These are phyloP conservation scores for Ochropleura plecta DNA, from an alignment of 2,888 invertebrate genomes.

Conservation along the genomic window DNA sequence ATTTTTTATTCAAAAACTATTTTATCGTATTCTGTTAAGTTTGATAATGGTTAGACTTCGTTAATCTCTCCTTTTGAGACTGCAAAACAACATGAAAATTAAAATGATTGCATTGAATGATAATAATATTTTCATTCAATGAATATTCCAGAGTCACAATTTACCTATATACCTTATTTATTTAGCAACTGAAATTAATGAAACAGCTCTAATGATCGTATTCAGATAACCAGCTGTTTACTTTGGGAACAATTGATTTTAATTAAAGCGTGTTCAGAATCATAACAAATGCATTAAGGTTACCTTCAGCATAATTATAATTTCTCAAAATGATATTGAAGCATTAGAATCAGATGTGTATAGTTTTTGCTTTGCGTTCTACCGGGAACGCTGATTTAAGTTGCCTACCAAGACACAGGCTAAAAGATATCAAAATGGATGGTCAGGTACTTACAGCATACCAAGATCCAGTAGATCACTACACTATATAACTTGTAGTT, in stretches of 20 bases:
- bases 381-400: no score
- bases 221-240: slow-evolving; percentile 33
- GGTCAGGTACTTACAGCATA: no score
- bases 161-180: neutral
- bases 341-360: neutral
- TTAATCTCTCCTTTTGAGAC: neutral
- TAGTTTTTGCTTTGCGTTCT: no score
- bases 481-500: no score
- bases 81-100: slow-evolving; percentile 13
- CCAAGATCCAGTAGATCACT: no score
- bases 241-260: slow-evolving; percentile 39
- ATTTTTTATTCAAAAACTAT: no score
- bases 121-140: slow-evolving; percentile 10
- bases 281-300: slow-evolving; percentile 3
- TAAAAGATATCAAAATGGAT: no score
- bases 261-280: slow-evolving; percentile 17
- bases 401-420: no score
- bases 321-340: neutral
- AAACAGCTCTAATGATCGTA: slow-evolving; percentile 52
- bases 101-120: no score
- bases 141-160: slow-evolving; percentile 9
- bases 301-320: neutral
- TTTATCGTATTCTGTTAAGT: no score
- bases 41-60: neutral
- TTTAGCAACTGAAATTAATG: slow-evolving; percentile 30